Evolutionary conservation across 2,888 invertebrate species (phyloP).

Genomic region (Elegia similella): DNA sequence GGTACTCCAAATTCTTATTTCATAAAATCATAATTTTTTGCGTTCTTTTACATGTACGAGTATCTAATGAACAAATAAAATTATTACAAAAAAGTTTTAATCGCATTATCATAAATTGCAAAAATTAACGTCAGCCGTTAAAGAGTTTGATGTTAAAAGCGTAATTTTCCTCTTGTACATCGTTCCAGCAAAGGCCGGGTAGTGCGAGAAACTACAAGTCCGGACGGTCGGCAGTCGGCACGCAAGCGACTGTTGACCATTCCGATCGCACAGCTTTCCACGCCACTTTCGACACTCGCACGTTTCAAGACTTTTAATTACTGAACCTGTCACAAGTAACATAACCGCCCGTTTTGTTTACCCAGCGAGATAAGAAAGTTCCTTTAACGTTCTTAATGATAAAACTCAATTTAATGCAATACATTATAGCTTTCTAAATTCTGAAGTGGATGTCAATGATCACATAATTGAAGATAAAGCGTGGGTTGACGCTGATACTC

Average conservation of each 20-base stretch:
- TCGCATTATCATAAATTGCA: too few species aligned
- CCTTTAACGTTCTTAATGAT: constrained; percentile 4
- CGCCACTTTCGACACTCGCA: constrained; percentile 66
- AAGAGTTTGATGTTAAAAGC: neutral
- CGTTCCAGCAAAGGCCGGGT: constrained; percentile 35
- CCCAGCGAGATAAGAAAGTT: constrained; percentile 19
- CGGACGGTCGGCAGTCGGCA: constrained; percentile 45
- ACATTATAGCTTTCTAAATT: constrained; percentile 34
- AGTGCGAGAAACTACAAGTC: constrained; percentile 39
- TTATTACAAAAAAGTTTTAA: too few species aligned
- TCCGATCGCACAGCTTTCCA: constrained; percentile 69
- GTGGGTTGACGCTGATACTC: neutral
- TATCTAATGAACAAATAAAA: too few species aligned
- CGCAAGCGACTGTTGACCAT: constrained; percentile 65
- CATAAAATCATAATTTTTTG: too few species aligned
- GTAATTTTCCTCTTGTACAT: constrained; percentile 21
- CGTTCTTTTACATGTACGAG: too few species aligned
- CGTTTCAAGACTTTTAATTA: constrained; percentile 70
- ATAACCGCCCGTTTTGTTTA: constrained; percentile 30
- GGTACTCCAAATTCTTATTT: too few species aligned
- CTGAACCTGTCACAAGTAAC: constrained; percentile 42
- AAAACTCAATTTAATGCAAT: constrained; percentile 20
- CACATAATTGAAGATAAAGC: constrained; percentile 19
- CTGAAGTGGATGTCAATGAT: constrained; percentile 18
- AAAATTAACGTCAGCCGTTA: neutral